Evolutionary conservation across 2,888 invertebrate species (phyloP), one percentile per base, ranked within the genome.

Genomic region (Drosophila gaucha): DNA sequence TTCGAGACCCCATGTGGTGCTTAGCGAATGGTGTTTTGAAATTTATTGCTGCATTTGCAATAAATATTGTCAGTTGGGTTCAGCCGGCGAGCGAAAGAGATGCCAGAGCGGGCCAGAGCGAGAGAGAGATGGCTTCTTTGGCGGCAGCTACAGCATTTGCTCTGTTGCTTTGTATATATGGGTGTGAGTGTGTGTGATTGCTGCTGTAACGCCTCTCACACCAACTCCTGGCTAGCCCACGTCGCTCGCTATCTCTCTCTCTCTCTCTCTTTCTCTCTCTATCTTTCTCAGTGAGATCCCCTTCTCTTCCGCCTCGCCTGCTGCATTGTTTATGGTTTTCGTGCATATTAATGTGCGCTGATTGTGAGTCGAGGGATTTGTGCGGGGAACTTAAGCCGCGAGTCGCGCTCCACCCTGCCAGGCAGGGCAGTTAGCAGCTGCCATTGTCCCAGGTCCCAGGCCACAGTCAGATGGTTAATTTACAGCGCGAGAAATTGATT

Each of bases 31-130:
- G 79, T 79, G 79, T 79, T 79, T 79, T 79, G 88, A 86, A 89
- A 89, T 89, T 89, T 89, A 89, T 89, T 89, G 85, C 89, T 88
- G 89, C 86, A 89, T 89, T 88, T 89, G 89, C 89, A 86, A 89
- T 89, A 89, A 89, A 89, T 89, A 89, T 89, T 88, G 80, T 89
- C 88, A 80, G 88, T 85, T 73, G 69, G 57, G 64, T 60, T 69
- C 72, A 62, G 36, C 39, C 46, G 46, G 58, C 28, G 41, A 33
- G 62, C 44, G 31, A 44, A 18, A 39, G 54, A 51, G 43, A 43
- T 36, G 50, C 31, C 46, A 33, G 49, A 31, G 52, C 22, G 31
- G 36, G 67, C 41, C 22, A 41, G 67, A 38, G 52, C 46, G 38
- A 69, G 56, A 62, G 54, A 43, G 33, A 39, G 56, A 47, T 51